Percentiles rank a stretch among this genome's conserved stretches.
Evolutionary conservation across 2,888 invertebrate genomes (phyloP).

Genomic region (Apamea epomidion): DNA sequence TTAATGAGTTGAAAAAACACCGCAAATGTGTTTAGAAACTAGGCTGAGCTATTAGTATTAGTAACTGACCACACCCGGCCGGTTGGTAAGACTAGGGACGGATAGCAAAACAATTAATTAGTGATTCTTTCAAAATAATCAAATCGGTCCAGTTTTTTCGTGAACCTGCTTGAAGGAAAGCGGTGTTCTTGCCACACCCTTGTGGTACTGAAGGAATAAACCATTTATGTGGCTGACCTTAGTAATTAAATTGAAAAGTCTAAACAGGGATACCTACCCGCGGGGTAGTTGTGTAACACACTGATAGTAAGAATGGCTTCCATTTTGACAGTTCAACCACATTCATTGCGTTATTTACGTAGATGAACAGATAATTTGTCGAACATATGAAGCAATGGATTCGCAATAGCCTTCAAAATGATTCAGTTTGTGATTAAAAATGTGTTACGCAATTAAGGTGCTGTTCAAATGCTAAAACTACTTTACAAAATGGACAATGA

Average conservation of each 20-base stretch:
- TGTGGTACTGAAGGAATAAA: background rate
- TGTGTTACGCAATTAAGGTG: too few species aligned
- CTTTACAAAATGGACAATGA: background rate
- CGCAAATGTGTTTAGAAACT: conserved; percentile 76
- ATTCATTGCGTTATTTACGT: background rate
- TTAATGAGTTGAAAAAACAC: conserved; percentile 66
- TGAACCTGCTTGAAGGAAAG: background rate
- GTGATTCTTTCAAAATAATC: conserved; percentile 8
- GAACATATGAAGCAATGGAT: background rate
- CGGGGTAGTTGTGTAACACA: background rate
- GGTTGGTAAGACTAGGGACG: conserved; percentile 58
- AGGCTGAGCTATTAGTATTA: conserved; percentile 72
- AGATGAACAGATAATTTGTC: background rate
- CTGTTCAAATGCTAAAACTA: background rate
- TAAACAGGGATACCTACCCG: background rate
- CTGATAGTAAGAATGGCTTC: background rate
- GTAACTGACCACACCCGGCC: conserved; percentile 78
- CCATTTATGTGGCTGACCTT: background rate
- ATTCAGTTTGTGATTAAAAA: background rate
- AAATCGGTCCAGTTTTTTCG: background rate
- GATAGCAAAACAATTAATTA: conserved; percentile 66
- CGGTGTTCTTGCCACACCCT: background rate
- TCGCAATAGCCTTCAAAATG: background rate
- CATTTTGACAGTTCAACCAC: background rate
- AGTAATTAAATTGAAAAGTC: background rate